phyloP scores from a whole-genome alignment of 2,113 vertebrate genomes.

The Junco hyemalis region DNA sequence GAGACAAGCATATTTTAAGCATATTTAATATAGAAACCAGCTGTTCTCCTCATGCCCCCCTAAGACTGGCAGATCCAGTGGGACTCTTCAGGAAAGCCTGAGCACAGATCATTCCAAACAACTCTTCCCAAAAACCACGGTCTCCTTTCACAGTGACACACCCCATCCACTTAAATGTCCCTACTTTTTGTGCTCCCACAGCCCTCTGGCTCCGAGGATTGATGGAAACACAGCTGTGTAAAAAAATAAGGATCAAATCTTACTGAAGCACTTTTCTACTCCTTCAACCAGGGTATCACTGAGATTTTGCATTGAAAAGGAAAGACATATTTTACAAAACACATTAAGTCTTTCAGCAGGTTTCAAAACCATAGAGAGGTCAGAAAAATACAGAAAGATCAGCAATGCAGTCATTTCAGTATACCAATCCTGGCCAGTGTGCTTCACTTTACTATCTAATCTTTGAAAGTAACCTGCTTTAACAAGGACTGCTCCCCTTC shows the following conservation, averaged over 20 bases:
- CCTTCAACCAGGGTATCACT: neutral
- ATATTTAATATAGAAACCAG: neutral
- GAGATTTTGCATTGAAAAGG: neutral
- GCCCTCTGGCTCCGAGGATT: neutral
- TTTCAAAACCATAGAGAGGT: neutral
- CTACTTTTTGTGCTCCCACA: neutral
- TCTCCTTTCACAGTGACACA: neutral
- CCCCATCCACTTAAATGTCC: neutral
- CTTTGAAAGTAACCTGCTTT: neutral
- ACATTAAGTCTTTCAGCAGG: neutral
- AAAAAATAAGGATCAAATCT: neutral
- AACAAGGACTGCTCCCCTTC: neutral
- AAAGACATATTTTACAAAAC: neutral
- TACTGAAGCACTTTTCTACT: neutral
- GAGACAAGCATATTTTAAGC: neutral
- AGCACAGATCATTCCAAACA: neutral
- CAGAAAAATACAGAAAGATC: neutral
- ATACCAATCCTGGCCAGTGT: neutral
- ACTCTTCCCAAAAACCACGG: neutral
- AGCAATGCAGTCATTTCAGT: neutral
- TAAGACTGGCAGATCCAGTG: neutral
- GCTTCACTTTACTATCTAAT: neutral
- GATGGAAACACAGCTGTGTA: neutral
- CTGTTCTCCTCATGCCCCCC: neutral
- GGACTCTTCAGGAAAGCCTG: neutral